These are phyloP conservation scores for Cichladusa arquata DNA, from an alignment of 2,113 vertebrate genomes.

Conservation along the genomic window DNA sequence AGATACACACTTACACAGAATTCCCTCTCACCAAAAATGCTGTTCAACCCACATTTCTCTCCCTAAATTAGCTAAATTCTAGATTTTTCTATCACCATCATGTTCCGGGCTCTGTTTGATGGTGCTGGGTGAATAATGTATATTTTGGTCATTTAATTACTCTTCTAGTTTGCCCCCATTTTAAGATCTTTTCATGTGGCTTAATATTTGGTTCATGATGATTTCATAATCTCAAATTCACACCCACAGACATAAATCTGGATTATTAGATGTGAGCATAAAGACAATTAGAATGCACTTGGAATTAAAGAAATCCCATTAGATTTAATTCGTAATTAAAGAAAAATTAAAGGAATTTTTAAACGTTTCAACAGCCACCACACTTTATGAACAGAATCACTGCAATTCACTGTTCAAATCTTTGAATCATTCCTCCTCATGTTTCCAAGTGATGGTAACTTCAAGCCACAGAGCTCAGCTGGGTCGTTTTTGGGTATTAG, in stretches of 20 bases:
- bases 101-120: not conserved
- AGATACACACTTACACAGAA: not conserved
- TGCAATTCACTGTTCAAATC: not conserved
- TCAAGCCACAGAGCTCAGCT: slow-evolving; percentile 12
- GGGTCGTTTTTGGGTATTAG: not conserved
- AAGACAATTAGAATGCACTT: not conserved
- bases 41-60: not conserved
- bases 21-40: not conserved
- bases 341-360: not conserved
- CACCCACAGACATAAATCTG: not conserved
- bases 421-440: not conserved
- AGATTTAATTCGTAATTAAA: not conserved
- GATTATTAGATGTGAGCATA: not conserved
- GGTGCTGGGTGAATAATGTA: not conserved
- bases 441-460: not conserved
- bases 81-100: rapidly evolving
- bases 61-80: not conserved
- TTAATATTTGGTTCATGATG: not conserved
- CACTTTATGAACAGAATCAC: not conserved
- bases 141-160: not conserved
- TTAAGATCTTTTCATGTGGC: not conserved
- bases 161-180: not conserved
- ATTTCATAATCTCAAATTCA: not conserved
- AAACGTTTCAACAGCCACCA: not conserved
- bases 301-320: not conserved